Evolutionary conservation across 2,797 vertebrate species (phyloP).

Genomic region (Thaleichthys pacificus): DNA sequence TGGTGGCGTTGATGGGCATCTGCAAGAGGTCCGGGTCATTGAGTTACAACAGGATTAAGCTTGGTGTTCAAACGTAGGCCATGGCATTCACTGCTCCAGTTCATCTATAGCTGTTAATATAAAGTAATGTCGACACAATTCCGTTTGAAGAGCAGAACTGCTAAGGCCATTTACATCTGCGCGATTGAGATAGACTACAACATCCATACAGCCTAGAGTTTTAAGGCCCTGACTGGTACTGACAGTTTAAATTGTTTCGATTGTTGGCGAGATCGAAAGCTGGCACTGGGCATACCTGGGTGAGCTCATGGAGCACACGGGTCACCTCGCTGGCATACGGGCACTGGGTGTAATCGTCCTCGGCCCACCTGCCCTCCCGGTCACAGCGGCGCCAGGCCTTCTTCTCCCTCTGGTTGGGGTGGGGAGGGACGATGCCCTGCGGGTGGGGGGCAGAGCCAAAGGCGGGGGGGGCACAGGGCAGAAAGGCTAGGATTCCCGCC

Average conservation of each 20-base stretch:
- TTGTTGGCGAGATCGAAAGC: background rate
- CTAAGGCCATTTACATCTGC: too few relatives aligned
- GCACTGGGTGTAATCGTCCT: conserved; percentile 87
- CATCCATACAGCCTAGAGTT: too few relatives aligned
- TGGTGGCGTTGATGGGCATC: conserved; percentile 84
- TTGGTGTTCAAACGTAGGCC: too few relatives aligned
- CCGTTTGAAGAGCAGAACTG: too few relatives aligned
- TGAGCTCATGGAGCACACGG: conserved; percentile 84
- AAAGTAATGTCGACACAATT: too few relatives aligned
- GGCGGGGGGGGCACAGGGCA: conserved; percentile 76
- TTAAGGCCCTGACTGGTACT: too few relatives aligned
- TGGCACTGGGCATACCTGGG: conserved; percentile 73
- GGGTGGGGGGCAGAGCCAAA: conserved; percentile 69
- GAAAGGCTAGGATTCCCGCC: conserved; percentile 83
- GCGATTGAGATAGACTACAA: too few relatives aligned
- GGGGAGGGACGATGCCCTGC: conserved; percentile 34
- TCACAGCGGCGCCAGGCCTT: conserved; percentile 88
- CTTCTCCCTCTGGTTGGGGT: conserved; percentile 63
- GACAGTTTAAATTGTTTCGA: too few relatives aligned
- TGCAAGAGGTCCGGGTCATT: conserved; percentile 39
- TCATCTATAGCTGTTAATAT: too few relatives aligned
- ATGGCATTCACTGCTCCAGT: too few relatives aligned
- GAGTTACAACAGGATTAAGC: background rate
- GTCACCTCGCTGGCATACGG: conserved; percentile 85
- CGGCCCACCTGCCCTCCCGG: conserved; percentile 80